Evolutionary conservation across 2,797 vertebrate species (phyloP), one percentile per base, ranked within the genome.

Genomic region (Labeo calbasu): DNA sequence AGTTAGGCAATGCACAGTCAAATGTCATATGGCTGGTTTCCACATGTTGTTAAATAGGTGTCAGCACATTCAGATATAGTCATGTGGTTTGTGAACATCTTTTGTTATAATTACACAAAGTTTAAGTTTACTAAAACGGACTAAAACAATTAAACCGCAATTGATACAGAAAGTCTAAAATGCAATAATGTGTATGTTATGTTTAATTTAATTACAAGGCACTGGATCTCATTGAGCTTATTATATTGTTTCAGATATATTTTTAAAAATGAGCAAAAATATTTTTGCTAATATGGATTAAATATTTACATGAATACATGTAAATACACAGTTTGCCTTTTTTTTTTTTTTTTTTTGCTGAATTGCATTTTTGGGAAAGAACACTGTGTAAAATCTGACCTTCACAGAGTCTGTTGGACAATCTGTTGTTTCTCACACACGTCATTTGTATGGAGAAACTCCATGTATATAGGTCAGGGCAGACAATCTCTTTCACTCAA

Each of bases 381-480:
- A 21, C 11, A 13, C 46, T 63, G 15, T 48, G 57, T 7, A 8
- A 77, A 46, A 17, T n/a, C 71, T 70, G 77, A 66, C 82, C 63
- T 83, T 83, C 36, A 68, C 12, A n/a, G 50, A 76, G 53, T 46
- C 73, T 83, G 82, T 55, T 83, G 63, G 63, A 21, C 43, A 50
- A 15, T 66, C 50, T 77, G 63, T 11, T 0, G 40, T 77, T 83
- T 83, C 82, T 70, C 82, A 83, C 68, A 55, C 4, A 51, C 15
- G 43, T 80, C 55, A 84, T n/a, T 46, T 10, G 8, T 19, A 23
- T 61, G 51, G 14, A 46, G 7, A 77, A 79, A 23, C 48, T 77
- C 11, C 21, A 10, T 65, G 61, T 80, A 88, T 89, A 84, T 81
- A 86, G 77, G 28, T 17, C 8, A 46, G 13, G 14, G 23, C 25